Evolutionary conservation across 2,888 invertebrate species (phyloP).

Genomic region (Calliopum simillimum): DNA sequence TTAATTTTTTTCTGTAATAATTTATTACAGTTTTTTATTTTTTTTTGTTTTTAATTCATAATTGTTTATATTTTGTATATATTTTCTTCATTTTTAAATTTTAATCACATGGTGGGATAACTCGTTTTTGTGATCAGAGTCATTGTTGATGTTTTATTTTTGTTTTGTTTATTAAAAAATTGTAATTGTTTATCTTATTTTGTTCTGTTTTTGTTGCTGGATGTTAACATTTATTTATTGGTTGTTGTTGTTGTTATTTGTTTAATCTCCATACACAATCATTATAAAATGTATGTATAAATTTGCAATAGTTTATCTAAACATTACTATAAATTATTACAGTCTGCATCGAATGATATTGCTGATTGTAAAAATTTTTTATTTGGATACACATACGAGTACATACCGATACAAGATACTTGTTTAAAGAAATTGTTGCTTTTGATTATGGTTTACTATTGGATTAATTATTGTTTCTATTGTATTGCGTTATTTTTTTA

Average conservation of each 20-base stretch:
- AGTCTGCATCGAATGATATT: constrained; percentile 2
- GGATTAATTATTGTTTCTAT: constrained; percentile 31
- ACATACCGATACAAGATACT: no score
- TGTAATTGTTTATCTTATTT: constrained; percentile 23
- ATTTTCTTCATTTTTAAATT: constrained; percentile 30
- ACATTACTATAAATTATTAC: neutral
- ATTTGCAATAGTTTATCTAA: constrained; percentile 8
- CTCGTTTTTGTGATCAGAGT: constrained; percentile 58
- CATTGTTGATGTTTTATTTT: constrained; percentile 42
- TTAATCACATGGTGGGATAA: constrained; percentile 63
- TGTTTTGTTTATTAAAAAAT: no score
- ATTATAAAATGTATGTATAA: constrained; percentile 17
- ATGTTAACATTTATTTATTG: constrained; percentile 21
- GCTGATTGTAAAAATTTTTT: neutral
- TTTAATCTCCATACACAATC: constrained; percentile 7
- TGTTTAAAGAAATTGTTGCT: neutral
- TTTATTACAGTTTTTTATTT: constrained; percentile 18
- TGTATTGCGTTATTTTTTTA: constrained; percentile 33
- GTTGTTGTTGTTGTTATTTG: neutral
- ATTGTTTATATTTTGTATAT: constrained; percentile 27
- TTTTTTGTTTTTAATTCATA: constrained; percentile 16
- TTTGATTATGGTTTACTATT: constrained; percentile 45
- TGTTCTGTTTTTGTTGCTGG: constrained; percentile 25
- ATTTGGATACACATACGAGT: no score
- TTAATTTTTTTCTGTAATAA: constrained; percentile 14